Evolutionary conservation across 2,113 vertebrate genomes (phyloP).

Genomic region (Mobula hypostoma): DNA sequence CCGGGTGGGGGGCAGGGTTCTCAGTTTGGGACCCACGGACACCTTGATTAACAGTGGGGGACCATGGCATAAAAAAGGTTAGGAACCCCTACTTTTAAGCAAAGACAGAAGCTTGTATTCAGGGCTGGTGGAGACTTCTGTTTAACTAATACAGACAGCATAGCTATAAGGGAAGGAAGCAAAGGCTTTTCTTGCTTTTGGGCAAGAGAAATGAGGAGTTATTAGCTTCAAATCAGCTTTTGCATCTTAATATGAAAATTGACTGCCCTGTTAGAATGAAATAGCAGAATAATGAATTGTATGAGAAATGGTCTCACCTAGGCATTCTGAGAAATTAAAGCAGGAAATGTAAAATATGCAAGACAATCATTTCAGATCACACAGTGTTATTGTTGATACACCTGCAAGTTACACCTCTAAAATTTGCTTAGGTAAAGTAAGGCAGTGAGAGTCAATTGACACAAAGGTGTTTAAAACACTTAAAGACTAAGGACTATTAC

Average conservation of each 20-base stretch:
- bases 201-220: neutral
- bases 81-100: too few relatives aligned
- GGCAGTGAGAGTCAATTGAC: neutral
- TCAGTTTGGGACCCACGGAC: too few relatives aligned
- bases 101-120: neutral
- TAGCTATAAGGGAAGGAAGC: neutral
- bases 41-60: too few relatives aligned
- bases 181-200: neutral
- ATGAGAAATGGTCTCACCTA: neutral
- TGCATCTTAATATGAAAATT: neutral
- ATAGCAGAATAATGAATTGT: neutral
- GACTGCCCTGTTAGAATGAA: neutral
- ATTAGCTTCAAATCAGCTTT: neutral
- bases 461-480: neutral
- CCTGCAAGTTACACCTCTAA: neutral
- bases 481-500: neutral
- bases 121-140: neutral
- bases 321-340: neutral
- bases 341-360: neutral
- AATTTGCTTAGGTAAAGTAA: neutral
- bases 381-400: neutral
- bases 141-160: neutral
- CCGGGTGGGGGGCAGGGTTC: too few relatives aligned
- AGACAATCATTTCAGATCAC: neutral
- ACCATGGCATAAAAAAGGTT: too few relatives aligned